Conservation (phyloP, 2,113 vertebrate genomes). For the Suricata suricatta region DNA sequence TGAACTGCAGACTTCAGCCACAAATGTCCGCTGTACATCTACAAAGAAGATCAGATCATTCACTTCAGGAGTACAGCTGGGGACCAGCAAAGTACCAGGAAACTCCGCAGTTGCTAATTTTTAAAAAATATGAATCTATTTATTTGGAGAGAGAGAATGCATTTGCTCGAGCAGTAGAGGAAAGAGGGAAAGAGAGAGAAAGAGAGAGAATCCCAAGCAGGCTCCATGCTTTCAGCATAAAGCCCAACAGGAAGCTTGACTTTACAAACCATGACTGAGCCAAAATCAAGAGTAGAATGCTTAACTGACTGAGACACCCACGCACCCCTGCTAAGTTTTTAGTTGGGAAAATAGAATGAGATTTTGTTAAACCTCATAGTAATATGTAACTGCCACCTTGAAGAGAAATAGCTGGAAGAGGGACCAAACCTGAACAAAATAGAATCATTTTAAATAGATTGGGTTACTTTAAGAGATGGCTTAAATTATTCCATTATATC, state of each 20-base stretch:
- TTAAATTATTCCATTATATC: constrained; percentile 1
- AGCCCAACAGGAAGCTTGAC: too few species aligned
- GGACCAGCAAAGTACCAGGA: background rate
- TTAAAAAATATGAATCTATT: too few species aligned
- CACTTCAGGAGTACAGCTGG: rapidly evolving
- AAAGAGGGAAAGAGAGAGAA: too few species aligned
- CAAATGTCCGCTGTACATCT: background rate
- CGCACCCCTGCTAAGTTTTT: background rate
- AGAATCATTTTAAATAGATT: background rate
- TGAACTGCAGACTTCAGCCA: rapidly evolving
- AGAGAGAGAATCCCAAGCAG: too few species aligned
- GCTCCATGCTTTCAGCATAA: too few species aligned
- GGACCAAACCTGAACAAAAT: background rate
- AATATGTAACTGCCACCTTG: background rate
- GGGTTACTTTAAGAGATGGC: constrained; percentile 2
- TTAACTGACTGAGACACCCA: too few species aligned
- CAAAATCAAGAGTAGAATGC: too few species aligned
- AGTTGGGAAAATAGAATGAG: background rate
- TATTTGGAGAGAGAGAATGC: too few species aligned
- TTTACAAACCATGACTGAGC: too few species aligned
- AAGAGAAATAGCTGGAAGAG: background rate
- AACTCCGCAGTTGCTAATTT: background rate
- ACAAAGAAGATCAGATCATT: background rate
- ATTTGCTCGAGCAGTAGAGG: too few species aligned
- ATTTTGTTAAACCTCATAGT: background rate